Percentiles rank a stretch among this genome's conserved stretches.
Evolutionary conservation across 1,140 invertebrate genomes (phyloP).

Genomic region (Diplogasteroides magnus): DNA sequence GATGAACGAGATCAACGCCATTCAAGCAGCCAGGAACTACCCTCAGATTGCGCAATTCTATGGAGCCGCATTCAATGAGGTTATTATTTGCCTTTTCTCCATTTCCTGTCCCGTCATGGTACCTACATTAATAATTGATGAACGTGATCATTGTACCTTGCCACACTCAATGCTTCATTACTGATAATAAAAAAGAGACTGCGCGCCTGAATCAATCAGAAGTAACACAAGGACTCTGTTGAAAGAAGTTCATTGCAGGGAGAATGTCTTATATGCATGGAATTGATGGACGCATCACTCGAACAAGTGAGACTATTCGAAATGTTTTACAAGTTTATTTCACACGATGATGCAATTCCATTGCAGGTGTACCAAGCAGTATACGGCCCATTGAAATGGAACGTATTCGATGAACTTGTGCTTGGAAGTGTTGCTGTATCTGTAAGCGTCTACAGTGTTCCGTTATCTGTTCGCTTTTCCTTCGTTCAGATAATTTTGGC

Average conservation of each 20-base stretch:
- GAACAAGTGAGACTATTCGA: conserved; percentile 74
- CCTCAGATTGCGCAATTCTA: conserved; percentile 92
- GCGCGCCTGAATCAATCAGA: too few species aligned
- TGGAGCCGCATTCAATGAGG: conserved; percentile 92
- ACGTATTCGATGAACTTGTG: conserved; percentile 22
- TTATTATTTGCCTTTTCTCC: too few species aligned
- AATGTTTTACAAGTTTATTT: too few species aligned
- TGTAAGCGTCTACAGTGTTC: conserved; percentile 8
- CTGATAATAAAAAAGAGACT: too few species aligned
- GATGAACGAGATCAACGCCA: conserved; percentile 93
- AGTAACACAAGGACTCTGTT: too few species aligned
- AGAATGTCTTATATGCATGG: conserved; percentile 99
- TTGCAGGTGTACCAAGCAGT: neutral
- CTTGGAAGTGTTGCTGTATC: conserved; percentile 28
- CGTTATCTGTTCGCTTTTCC: neutral
- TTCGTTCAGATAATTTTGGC: conserved; percentile 38
- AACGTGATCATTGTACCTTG: neutral
- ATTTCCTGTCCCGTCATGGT: too few species aligned
- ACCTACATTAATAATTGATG: too few species aligned
- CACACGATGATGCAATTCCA: too few species aligned
- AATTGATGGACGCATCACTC: conserved; percentile 95
- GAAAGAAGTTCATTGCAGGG: conserved; percentile 67
- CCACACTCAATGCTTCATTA: neutral
- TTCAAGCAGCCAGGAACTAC: conserved; percentile 91
- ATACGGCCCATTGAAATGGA: neutral